A percentile compares a stretch with the other conserved stretches of the same genome.
These are phyloP conservation scores for Dilophus febrilis DNA, from an alignment of 2,888 invertebrate species.

Conservation along the genomic window DNA sequence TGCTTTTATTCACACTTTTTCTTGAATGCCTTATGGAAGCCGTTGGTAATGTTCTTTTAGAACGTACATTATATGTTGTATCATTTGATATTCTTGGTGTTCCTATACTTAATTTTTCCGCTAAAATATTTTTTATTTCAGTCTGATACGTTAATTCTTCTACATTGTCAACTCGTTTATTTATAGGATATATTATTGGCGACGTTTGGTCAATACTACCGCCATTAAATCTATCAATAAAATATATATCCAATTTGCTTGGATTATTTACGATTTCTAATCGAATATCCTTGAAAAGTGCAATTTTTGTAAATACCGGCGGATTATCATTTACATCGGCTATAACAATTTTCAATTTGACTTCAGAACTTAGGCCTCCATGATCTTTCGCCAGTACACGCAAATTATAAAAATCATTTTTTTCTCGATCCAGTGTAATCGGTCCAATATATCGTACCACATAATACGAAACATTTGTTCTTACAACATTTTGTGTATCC, in stretches of 20 bases:
- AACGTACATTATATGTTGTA: constrained; percentile 25
- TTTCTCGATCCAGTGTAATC: constrained; percentile 52
- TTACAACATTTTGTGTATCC: constrained; percentile 15
- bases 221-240: constrained; percentile 20
- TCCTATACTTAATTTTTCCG: neutral
- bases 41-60: constrained; percentile 28
- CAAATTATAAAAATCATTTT: constrained; percentile 46
- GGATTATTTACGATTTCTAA: constrained; percentile 44
- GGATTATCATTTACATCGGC: constrained; percentile 70
- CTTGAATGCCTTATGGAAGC: constrained; percentile 10
- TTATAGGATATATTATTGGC: neutral
- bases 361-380: constrained; percentile 58
- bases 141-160: constrained; percentile 20
- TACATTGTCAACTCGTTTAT: constrained; percentile 14
- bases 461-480: constrained; percentile 22
- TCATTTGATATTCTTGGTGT: constrained; percentile 1
- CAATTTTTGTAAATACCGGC: constrained; percentile 52
- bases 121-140: constrained; percentile 24
- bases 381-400: constrained; percentile 58
- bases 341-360: constrained; percentile 49
- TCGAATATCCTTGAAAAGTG: constrained; percentile 48
- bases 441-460: constrained; percentile 23
- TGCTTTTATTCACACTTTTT: constrained; percentile 3
- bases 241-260: constrained; percentile 35
- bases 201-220: neutral